Conservation (phyloP, 2,113 vertebrate species). For the Austrofundulus limnaeus region DNA sequence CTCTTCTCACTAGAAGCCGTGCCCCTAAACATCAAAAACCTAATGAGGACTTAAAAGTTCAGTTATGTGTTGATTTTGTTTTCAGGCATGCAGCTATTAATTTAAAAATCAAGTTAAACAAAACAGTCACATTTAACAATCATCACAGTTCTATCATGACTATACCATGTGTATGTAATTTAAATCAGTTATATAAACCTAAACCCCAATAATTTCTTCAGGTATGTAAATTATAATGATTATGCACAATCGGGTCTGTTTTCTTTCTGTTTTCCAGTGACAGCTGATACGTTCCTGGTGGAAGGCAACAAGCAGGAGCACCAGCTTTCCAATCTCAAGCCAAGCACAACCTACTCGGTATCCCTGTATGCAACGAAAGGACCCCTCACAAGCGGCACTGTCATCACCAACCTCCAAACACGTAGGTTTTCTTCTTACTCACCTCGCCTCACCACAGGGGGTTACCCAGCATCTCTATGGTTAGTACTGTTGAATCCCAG, state of each 20-base stretch:
- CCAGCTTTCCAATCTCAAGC: slow-evolving; percentile 86
- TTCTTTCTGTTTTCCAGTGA: slow-evolving; percentile 74
- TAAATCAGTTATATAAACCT: too few species aligned
- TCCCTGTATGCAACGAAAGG: slow-evolving; percentile 90
- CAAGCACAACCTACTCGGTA: slow-evolving; percentile 87
- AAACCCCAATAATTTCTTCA: too few species aligned
- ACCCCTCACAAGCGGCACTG: slow-evolving; percentile 87
- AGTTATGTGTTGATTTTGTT: too few species aligned
- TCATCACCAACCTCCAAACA: slow-evolving; percentile 90
- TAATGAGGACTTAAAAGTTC: too few species aligned
- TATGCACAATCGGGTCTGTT: neutral
- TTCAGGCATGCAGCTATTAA: too few species aligned
- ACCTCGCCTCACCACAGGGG: neutral
- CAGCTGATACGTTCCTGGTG: slow-evolving; percentile 90
- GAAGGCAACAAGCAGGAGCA: slow-evolving; percentile 88
- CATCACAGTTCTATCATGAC: too few species aligned
- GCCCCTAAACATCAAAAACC: too few species aligned
- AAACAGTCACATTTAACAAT: too few species aligned
- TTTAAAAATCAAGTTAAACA: too few species aligned
- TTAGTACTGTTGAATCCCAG: slow-evolving; percentile 15
- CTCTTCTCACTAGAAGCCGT: too few species aligned
- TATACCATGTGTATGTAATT: too few species aligned
- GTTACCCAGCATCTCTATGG: neutral
- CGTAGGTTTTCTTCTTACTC: slow-evolving; percentile 77
- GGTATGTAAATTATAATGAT: too few species aligned